Conservation (phyloP, 2,888 invertebrate species). For the Apodemia zela region DNA sequence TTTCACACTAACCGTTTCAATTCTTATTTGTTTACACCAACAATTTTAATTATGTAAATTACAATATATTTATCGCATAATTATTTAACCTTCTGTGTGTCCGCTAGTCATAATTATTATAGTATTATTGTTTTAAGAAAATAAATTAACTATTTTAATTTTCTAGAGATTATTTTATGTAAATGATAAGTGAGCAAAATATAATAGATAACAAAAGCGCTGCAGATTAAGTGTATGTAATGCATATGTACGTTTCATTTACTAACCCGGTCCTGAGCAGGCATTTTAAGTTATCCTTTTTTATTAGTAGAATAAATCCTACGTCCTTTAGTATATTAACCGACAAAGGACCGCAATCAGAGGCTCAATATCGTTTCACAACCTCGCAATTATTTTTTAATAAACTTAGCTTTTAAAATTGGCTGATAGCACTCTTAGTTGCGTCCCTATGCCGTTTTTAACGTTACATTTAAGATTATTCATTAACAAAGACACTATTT, state of each 20-base stretch:
- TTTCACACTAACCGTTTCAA: conserved; percentile 5
- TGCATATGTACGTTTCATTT: conserved; percentile 43
- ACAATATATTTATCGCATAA: too few relatives aligned
- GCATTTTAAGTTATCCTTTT: conserved; percentile 50
- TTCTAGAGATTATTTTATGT: too few relatives aligned
- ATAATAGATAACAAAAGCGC: conserved; percentile 33
- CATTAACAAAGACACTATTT: conserved; percentile 74
- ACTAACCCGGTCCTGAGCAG: conserved; percentile 66
- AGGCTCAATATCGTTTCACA: conserved; percentile 66
- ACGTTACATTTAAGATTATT: conserved; percentile 58
- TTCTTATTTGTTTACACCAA: too few relatives aligned
- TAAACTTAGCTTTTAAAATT: conserved; percentile 70
- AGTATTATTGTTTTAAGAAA: too few relatives aligned
- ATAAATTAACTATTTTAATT: too few relatives aligned
- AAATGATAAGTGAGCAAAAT: conserved; percentile 13
- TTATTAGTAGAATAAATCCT: conserved; percentile 54
- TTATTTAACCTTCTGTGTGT: too few relatives aligned
- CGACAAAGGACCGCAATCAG: conserved; percentile 56
- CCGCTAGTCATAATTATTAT: too few relatives aligned
- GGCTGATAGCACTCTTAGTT: conserved; percentile 59
- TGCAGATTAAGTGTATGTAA: conserved; percentile 46
- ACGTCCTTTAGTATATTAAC: conserved; percentile 57
- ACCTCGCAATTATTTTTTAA: conserved; percentile 63
- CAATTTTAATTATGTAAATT: too few relatives aligned
- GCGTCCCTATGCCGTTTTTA: conserved; percentile 49